Percentiles rank a stretch among this genome's conserved stretches.
phyloP scores from a whole-genome alignment of 2,888 invertebrate species.

The Hedychridium roseum region DNA sequence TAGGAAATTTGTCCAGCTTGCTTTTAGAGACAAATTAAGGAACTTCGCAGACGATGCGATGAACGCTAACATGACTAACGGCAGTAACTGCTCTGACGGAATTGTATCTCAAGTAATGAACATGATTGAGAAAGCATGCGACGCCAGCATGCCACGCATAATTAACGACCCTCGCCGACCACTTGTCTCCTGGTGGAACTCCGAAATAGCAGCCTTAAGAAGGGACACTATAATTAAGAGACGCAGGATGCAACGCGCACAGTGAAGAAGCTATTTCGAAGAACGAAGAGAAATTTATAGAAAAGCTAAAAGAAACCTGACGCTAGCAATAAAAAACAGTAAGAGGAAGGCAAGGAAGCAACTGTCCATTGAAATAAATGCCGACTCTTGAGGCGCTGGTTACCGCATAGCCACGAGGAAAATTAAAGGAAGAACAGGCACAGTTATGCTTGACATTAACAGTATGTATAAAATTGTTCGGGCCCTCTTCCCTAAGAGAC shows the following conservation, averaged over 20 bases:
- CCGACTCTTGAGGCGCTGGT: conserved; percentile 34
- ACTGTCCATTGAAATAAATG: conserved; percentile 27
- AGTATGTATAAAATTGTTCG: conserved; percentile 26
- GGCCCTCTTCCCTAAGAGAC: conserved; percentile 21
- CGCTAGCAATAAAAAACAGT: conserved; percentile 10
- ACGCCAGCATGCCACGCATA: conserved; percentile 26
- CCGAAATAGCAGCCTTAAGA: conserved; percentile 8
- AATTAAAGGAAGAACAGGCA: conserved; percentile 11
- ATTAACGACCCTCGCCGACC: background rate
- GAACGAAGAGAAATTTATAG: conserved; percentile 12
- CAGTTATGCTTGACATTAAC: conserved; percentile 18
- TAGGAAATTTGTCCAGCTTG: background rate
- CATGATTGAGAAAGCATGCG: conserved; percentile 19
- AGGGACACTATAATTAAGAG: conserved; percentile 1
- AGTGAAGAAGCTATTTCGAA: background rate
- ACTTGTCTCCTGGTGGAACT: conserved; percentile 21
- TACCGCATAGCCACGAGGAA: conserved; percentile 30
- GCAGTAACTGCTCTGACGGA: background rate
- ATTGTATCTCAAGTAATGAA: conserved; percentile 2
- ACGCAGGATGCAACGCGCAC: conserved; percentile 4
- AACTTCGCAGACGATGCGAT: too few relatives aligned
- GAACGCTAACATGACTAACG: background rate
- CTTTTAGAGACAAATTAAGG: background rate
- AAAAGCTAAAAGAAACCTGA: background rate
- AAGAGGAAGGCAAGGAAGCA: conserved; percentile 26